A percentile compares a stretch with the other conserved stretches of the same genome.
phyloP scores from a whole-genome alignment of 1,140 invertebrate genomes.

The Anastrepha ludens region DNA sequence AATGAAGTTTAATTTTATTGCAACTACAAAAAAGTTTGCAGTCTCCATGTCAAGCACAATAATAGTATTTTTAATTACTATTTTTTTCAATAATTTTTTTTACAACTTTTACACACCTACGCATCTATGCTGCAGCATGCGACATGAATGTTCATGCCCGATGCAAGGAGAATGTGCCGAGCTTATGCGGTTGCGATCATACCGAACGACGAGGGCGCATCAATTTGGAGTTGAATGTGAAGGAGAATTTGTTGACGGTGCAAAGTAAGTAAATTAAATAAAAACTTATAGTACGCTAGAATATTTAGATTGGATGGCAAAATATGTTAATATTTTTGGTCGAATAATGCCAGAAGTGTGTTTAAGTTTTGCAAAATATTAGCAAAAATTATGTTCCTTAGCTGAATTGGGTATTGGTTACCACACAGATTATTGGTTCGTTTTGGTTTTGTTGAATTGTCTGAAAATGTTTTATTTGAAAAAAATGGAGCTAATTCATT shows the following conservation, averaged over 20 bases:
- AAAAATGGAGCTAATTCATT: too few species aligned
- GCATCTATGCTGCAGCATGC: slow-evolving; percentile 84
- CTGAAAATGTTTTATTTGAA: too few species aligned
- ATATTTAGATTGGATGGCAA: background rate
- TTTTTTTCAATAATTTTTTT: slow-evolving; percentile 18
- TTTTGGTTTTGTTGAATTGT: too few species aligned
- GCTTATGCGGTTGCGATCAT: slow-evolving; percentile 99
- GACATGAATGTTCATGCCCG: slow-evolving; percentile 99
- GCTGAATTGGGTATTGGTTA: too few species aligned
- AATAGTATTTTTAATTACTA: slow-evolving; percentile 27
- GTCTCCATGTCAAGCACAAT: background rate
- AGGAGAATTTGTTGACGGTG: slow-evolving; percentile 88
- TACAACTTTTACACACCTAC: background rate
- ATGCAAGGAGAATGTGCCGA: slow-evolving; percentile 98
- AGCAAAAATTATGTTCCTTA: too few species aligned
- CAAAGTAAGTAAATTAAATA: slow-evolving; percentile 81
- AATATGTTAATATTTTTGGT: too few species aligned
- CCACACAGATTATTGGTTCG: too few species aligned
- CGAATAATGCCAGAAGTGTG: too few species aligned
- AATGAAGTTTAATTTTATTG: slow-evolving; percentile 16
- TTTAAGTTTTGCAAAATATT: too few species aligned
- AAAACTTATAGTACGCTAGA: background rate
- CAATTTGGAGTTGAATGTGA: slow-evolving; percentile 87
- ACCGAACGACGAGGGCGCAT: slow-evolving; percentile 98
- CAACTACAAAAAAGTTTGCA: background rate